Evolutionary conservation across 2,113 vertebrate species (phyloP).

Genomic region (Notarius lentiginosus): DNA sequence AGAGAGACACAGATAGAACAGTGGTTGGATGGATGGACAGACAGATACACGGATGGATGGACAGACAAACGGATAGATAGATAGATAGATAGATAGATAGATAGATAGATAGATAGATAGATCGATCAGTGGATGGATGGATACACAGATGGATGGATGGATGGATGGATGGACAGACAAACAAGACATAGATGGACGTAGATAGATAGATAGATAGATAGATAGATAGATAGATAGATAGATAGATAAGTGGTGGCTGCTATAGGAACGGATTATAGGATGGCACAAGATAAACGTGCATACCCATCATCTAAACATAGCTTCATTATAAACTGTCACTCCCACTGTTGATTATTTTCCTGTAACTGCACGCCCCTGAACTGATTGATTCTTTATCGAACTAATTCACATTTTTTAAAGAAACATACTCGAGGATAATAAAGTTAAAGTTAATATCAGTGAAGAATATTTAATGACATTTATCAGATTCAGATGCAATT

Average conservation of each 20-base stretch:
- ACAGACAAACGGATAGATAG: too few species aligned
- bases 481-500: neutral
- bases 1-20: too few species aligned
- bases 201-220: too few species aligned
- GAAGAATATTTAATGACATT: neutral
- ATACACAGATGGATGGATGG: too few species aligned
- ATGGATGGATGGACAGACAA: too few species aligned
- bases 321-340: neutral
- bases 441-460: too few species aligned
- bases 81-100: neutral
- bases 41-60: too few species aligned
- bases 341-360: neutral
- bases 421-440: neutral
- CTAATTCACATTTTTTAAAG: neutral
- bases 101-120: neutral
- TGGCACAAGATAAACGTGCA: conserved; percentile 49
- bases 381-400: neutral
- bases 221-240: too few species aligned
- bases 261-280: conserved; percentile 69
- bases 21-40: too few species aligned
- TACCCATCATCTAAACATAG: neutral
- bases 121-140: neutral
- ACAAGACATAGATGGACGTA: neutral
- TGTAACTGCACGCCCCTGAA: neutral
- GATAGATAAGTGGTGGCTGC: conserved; percentile 53